Evolutionary conservation across 2,113 vertebrate genomes (phyloP).

Genomic region (Galemys pyrenaicus): DNA sequence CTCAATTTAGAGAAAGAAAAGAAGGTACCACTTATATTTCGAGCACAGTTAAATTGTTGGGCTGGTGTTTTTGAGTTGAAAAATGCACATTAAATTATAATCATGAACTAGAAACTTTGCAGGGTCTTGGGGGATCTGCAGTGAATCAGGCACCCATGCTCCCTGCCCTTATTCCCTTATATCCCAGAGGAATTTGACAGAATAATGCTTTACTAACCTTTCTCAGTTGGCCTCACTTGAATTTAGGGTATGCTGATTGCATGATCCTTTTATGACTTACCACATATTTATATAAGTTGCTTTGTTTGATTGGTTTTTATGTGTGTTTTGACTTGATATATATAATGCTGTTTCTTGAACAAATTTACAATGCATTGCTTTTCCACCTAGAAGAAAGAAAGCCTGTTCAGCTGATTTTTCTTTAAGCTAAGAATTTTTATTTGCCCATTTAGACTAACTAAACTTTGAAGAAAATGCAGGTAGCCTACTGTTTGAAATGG

Average conservation of each 20-base stretch:
- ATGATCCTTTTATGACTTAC: not conserved
- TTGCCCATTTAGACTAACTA: constrained; percentile 23
- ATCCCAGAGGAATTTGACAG: not conserved
- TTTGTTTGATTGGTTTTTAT: not conserved
- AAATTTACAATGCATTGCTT: constrained; percentile 34
- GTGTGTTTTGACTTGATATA: not conserved
- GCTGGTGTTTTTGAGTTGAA: not conserved
- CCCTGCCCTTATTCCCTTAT: not conserved
- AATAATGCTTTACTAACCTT: not conserved
- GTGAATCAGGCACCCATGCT: not conserved
- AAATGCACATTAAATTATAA: not conserved
- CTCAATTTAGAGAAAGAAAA: not conserved
- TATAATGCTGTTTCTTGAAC: constrained; percentile 23
- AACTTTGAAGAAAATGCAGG: constrained; percentile 58
- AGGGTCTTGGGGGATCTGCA: not conserved
- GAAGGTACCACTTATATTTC: not conserved
- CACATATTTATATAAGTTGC: not conserved
- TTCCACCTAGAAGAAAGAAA: constrained; percentile 43
- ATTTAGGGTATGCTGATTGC: not conserved
- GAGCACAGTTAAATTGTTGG: not conserved
- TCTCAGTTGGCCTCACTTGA: not conserved
- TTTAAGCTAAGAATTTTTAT: not conserved
- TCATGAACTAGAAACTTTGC: not conserved
- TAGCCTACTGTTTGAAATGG: constrained; percentile 56
- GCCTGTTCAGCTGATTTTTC: not conserved